Evolutionary conservation across 1,140 invertebrate genomes (phyloP), one percentile per base, ranked within the genome.

Genomic region (Pseudomyrmex cubaensis): DNA sequence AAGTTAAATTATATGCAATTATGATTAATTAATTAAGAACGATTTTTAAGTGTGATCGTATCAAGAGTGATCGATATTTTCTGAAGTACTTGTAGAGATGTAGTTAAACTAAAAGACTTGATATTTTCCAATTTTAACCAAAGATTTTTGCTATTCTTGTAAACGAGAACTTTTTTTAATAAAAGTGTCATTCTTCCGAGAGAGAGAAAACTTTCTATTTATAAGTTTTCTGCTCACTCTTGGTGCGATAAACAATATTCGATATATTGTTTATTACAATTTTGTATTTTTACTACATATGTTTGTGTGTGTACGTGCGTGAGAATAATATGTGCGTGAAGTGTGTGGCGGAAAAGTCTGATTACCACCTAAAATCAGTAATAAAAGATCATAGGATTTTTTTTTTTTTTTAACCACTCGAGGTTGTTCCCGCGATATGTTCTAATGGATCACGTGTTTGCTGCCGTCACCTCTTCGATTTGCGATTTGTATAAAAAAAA

Each of bases 321-420:
- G 72, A 46, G 17, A 35, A 35, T 7, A 35, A 35, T 35, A 7
- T 35, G 35, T 35, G 35, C 35, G 5, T 35, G 35, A 35, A 35
- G 7, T 35, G 17, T 56, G 54, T 50, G 64, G 12, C 25, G 72
- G 54, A 22, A 59, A 72, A 80, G 76, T 80, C 76, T 80, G 76
- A 80, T 62, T 80, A 80, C 46, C 59, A 70, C 9, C 20, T 78
- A 78, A 22, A 70, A 35, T 35, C 35, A 35, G 35, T 35, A 35
- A 35, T 35, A 35, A 35, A 35, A 35, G 35, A 35, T 35, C 35
- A 35, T 35, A 35, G 35, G 5, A 35, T 7, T 35, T 35, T 35
- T 35, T 35, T 35, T 35, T 35, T 35, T 35, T 7, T 35, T 35
- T 35, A 35, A 35, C 0, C 35, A 35, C 5, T 35, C 5, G 35